phyloP scores from a whole-genome alignment of 2,888 invertebrate species.

The Oasisia sp. region DNA sequence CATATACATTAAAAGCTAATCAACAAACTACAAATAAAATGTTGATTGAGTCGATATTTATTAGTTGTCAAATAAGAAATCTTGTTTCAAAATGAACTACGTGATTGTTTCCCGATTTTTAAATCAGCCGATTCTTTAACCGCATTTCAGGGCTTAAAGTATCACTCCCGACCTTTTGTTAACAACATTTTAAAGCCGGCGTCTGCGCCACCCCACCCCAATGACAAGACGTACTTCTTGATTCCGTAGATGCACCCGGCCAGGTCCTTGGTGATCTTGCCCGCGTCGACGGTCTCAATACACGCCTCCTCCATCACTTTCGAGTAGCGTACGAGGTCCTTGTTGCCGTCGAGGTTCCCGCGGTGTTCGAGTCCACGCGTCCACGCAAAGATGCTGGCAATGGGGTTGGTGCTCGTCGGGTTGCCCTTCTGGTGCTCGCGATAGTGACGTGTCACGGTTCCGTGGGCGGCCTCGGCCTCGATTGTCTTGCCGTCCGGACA shows the following conservation, averaged over 20 bases:
- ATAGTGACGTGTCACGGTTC: conserved; percentile 72
- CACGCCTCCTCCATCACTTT: conserved; percentile 82
- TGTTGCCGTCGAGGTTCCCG: conserved; percentile 77
- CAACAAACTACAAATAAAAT: no score
- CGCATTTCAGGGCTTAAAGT: no score
- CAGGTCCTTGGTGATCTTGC: conserved; percentile 89
- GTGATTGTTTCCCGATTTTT: no score
- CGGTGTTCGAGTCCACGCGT: conserved; percentile 81
- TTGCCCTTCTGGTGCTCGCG: conserved; percentile 82
- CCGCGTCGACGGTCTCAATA: conserved; percentile 82
- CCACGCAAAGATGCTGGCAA: conserved; percentile 93
- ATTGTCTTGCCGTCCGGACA: conserved; percentile 73
- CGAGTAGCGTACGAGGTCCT: conserved; percentile 70
- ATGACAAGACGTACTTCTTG: conserved; percentile 68
- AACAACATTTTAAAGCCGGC: no score
- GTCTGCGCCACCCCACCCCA: not conserved
- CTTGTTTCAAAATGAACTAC: no score
- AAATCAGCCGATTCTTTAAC: no score
- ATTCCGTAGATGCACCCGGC: conserved; percentile 87
- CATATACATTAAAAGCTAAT: no score
- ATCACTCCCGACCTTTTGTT: no score
- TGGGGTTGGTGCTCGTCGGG: conserved; percentile 88
- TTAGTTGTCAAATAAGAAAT: no score
- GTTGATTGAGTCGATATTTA: no score
- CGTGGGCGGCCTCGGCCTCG: conserved; percentile 72